Conservation (phyloP, 37 sponge, comb jelly and placozoan species). For the Eunapius fragilis region DNA sequence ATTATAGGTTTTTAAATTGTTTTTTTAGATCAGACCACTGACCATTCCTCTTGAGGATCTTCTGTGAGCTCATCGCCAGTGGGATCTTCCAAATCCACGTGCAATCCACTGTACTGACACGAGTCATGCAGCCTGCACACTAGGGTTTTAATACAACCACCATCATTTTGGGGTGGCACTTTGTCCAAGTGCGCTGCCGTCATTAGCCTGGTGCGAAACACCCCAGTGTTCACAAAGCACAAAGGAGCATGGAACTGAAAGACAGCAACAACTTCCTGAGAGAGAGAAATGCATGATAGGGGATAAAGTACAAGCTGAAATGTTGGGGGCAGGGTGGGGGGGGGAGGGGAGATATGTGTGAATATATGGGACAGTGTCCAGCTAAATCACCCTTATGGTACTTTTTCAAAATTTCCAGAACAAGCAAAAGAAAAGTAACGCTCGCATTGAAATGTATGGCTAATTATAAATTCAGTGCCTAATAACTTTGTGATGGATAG, state of each 20-base stretch:
- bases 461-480: no score
- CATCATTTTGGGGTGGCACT: neutral
- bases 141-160: slow-evolving; percentile 1
- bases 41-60: neutral
- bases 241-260: slow-evolving; percentile 47
- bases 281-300: neutral
- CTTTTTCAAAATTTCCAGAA: no score
- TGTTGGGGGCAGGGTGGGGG: no score
- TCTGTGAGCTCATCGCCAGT: neutral
- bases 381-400: no score
- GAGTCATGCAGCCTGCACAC: neutral
- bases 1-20: no score
- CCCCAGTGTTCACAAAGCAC: slow-evolving; percentile 42
- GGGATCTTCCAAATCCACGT: neutral
- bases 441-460: no score
- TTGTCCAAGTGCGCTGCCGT: slow-evolving; percentile 12
- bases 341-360: no score
- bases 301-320: no score
- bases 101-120: neutral
- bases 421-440: no score
- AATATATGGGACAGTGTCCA: no score
- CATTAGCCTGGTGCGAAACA: slow-evolving; percentile 26
- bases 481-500: no score
- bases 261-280: slow-evolving; percentile 20
- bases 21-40: neutral